A percentile compares a stretch with the other conserved stretches of the same genome.
These are phyloP conservation scores for Drosophila fungiperda DNA, from an alignment of 2,888 invertebrate species.

Conservation along the genomic window DNA sequence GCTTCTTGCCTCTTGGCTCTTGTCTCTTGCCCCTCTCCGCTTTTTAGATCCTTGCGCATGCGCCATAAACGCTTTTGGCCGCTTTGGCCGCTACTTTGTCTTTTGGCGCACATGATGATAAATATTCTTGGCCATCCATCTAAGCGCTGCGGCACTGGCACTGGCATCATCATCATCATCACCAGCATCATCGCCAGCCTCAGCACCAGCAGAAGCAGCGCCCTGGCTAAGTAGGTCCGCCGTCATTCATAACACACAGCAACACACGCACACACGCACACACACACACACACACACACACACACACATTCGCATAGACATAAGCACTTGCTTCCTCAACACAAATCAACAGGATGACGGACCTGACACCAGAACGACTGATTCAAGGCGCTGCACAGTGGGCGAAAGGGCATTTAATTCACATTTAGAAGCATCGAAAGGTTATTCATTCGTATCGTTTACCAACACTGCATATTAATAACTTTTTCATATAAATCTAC, in stretches of 20 bases:
- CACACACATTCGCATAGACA: slow-evolving; percentile 38
- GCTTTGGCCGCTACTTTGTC: slow-evolving; percentile 67
- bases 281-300: slow-evolving; percentile 21
- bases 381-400: not conserved
- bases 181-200: slow-evolving; percentile 29
- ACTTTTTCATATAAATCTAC: not conserved
- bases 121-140: slow-evolving; percentile 70
- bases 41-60: slow-evolving; percentile 71
- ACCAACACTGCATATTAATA: not conserved
- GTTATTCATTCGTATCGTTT: not conserved
- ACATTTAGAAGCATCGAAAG: too few relatives aligned
- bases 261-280: not conserved
- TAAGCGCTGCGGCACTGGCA: slow-evolving; percentile 45
- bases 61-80: slow-evolving; percentile 36
- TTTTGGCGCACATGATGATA: slow-evolving; percentile 66
- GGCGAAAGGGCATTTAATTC: not conserved
- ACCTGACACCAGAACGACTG: slow-evolving; percentile 61
- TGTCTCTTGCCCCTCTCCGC: slow-evolving; percentile 8
- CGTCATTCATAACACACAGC: slow-evolving; percentile 61
- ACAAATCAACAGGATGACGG: slow-evolving; percentile 75
- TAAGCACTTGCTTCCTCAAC: slow-evolving; percentile 78
- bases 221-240: slow-evolving; percentile 62
- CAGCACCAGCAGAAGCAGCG: slow-evolving; percentile 23
- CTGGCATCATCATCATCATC: slow-evolving; percentile 38
- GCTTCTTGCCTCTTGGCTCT: not conserved